phyloP scores from a whole-genome alignment of 2,113 vertebrate genomes.

The Apus apus region DNA sequence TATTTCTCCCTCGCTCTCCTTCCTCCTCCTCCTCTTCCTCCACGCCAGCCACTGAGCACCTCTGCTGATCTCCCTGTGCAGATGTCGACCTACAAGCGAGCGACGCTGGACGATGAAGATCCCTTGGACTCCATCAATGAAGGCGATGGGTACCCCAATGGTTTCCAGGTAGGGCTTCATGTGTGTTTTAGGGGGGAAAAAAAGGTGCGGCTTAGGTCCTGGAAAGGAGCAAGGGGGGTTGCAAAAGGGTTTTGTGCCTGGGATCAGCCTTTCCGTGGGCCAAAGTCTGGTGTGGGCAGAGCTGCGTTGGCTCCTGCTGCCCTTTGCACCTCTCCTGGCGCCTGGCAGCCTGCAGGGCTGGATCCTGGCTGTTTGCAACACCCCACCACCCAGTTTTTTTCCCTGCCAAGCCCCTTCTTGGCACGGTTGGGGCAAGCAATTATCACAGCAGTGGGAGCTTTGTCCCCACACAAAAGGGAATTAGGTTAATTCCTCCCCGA shows the following conservation, averaged over 20 bases:
- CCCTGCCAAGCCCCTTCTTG: not conserved
- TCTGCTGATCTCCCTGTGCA: conserved; percentile 83
- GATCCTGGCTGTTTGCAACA: not conserved
- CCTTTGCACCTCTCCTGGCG: conserved; percentile 1
- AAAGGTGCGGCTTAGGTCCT: not conserved
- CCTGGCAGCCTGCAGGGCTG: fast-evolving
- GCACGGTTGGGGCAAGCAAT: not conserved
- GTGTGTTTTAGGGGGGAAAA: fast-evolving
- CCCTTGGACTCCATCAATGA: conserved; percentile 87
- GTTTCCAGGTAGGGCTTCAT: conserved; percentile 80
- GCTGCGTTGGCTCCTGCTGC: not conserved
- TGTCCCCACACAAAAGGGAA: not conserved
- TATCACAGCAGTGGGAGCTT: not conserved
- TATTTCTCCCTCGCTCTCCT: not conserved
- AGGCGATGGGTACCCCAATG: conserved; percentile 82
- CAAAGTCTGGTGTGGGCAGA: conserved; percentile 30
- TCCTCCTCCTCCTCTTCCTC: not conserved
- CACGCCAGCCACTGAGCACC: conserved; percentile 77
- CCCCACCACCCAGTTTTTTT: not conserved
- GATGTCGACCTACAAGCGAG: conserved; percentile 95
- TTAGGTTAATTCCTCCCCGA: conserved; percentile 31
- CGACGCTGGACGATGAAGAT: conserved; percentile 93
- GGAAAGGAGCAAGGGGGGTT: not conserved
- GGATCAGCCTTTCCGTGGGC: not conserved
- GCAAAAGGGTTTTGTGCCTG: not conserved